These are phyloP conservation scores for Drosophila truncata DNA, from an alignment of 1,140 invertebrate species.

Conservation along the genomic window DNA sequence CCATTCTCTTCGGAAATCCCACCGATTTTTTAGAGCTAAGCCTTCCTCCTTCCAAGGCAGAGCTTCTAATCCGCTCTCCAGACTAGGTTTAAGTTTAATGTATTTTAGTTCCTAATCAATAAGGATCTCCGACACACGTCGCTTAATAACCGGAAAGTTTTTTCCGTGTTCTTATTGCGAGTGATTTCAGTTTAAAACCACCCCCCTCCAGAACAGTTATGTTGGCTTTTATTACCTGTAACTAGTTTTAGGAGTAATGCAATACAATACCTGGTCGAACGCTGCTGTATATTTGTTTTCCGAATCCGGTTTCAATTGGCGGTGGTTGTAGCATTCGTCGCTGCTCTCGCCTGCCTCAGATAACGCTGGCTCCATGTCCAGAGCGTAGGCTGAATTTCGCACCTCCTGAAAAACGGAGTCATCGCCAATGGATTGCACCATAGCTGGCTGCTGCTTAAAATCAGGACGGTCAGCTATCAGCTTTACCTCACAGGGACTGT, in stretches of 20 bases:
- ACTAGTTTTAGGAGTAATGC: not conserved
- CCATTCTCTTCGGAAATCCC: no score
- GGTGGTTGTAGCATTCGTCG: conserved; percentile 56
- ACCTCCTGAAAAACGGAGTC: conserved; percentile 36
- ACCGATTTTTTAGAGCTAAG: no score
- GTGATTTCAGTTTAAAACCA: no score
- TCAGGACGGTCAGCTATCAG: conserved; percentile 58
- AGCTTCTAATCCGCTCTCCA: no score
- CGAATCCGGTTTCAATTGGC: conserved; percentile 19
- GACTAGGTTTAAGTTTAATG: no score
- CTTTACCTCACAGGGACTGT: conserved; percentile 72
- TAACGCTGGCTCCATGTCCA: conserved; percentile 77
- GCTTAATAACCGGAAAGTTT: no score
- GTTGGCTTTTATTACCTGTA: no score
- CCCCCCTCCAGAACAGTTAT: no score
- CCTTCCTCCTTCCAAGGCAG: no score
- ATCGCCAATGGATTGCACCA: conserved; percentile 33
- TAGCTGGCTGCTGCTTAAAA: conserved; percentile 43
- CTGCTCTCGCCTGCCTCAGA: conserved; percentile 51
- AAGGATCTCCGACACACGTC: no score
- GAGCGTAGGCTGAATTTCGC: conserved; percentile 52
- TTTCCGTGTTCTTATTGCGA: no score
- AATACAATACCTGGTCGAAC: not conserved
- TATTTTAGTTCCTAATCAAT: no score
- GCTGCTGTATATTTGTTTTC: not conserved